Evolutionary conservation across 2,797 vertebrate species (phyloP), one percentile per base, ranked within the genome.

Genomic region (Pipistrellus kuhlii): DNA sequence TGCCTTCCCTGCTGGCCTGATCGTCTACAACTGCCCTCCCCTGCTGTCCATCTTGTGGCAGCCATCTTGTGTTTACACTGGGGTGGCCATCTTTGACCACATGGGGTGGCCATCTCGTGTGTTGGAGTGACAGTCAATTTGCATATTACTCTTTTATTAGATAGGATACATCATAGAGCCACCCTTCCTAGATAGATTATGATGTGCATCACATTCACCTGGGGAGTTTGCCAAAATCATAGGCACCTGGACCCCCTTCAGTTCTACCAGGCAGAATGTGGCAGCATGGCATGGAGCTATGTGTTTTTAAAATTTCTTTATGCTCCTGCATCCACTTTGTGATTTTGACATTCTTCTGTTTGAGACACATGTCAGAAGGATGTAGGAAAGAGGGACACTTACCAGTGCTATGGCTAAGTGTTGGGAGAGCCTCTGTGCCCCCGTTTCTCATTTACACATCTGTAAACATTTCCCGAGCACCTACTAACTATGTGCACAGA

Each of bases 141-240:
- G 21, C 53, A 55, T 55, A 55, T 55, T 55, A 23, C 21, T 55
- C 53, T 55, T 55, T 23, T 23, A 55, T 55, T 55, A 23, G 53
- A 23, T 55, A 55, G 53, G 13, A 14, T 21, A 35, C 30, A 32
- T 72, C 35, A 18, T 20, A 64, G 27, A 83, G 35, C 41, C 35
- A 27, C 44, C 38, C 25, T 46, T 83, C 69, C 83, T 96, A 41
- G 35, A 48, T 96, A 41, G 35, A 48, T 68, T 64, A 90, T n/a
- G 6, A 12, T 53, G 15, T 25, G 12, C 15, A 2, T 64, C 27
- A 32, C 48, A 23, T 27, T 90, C 20, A 57, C 71, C 7, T 27
- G 64, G 46, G 53, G 44, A 90, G 48, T 35, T 66, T 82, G 48
- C 27, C 69, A n/a, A 73, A 69, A 66, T 41, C 14, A 46, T 18